Conservation (phyloP, 92 coral and sea anemone genomes). For the Metridium senile region DNA sequence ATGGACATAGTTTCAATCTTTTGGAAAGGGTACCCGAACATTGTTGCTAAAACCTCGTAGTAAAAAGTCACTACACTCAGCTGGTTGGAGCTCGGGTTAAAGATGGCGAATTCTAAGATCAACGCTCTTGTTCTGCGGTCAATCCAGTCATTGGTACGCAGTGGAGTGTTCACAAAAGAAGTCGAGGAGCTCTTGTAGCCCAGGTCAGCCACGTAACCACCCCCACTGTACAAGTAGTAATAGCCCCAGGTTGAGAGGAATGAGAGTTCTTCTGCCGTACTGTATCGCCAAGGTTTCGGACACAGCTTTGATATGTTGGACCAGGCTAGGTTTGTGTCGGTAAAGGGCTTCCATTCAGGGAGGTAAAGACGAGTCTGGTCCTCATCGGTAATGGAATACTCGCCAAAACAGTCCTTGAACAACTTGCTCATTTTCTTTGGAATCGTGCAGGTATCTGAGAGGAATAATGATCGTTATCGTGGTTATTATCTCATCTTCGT, state of each 20-base stretch:
- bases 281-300: slow-evolving; percentile 83
- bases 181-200: slow-evolving; percentile 60
- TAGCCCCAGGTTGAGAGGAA: slow-evolving; percentile 68
- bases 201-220: slow-evolving; percentile 77
- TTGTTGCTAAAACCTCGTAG: slow-evolving; percentile 62
- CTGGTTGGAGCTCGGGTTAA: slow-evolving; percentile 72
- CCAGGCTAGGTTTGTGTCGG: slow-evolving; percentile 22
- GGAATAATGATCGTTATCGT: neutral
- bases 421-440: slow-evolving; percentile 37
- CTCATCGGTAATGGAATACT: slow-evolving; percentile 62
- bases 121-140: slow-evolving; percentile 76
- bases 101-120: slow-evolving; percentile 65
- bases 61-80: slow-evolving; percentile 60
- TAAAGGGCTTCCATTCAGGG: slow-evolving; percentile 66
- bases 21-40: slow-evolving; percentile 57
- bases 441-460: slow-evolving; percentile 66
- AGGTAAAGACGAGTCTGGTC: slow-evolving; percentile 54
- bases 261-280: slow-evolving; percentile 33
- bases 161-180: slow-evolving; percentile 29
- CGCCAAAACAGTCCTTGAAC: slow-evolving; percentile 51
- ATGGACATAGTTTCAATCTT: slow-evolving; percentile 68
- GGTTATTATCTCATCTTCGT: too few species aligned
- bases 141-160: slow-evolving; percentile 59
- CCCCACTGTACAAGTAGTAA: slow-evolving; percentile 68
- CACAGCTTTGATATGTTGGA: slow-evolving; percentile 63